Conservation (phyloP, 2,113 vertebrate genomes). For the Synchiropus splendidus region DNA sequence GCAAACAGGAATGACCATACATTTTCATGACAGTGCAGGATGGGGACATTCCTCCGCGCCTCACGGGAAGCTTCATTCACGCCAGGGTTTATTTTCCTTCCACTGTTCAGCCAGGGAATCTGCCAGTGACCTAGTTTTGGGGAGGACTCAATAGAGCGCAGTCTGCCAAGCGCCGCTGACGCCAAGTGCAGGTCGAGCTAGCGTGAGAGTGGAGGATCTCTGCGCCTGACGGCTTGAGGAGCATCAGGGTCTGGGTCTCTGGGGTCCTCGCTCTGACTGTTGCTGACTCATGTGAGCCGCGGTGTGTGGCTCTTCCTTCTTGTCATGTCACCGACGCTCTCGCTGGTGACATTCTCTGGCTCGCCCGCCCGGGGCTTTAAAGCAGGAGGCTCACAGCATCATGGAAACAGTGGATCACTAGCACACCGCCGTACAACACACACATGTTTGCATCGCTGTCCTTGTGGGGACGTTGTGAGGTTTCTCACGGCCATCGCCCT, state of each 20-base stretch:
- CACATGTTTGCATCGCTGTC: no score
- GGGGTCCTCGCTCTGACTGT: slow-evolving; percentile 13
- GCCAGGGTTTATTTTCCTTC: no score
- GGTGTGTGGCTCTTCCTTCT: no score
- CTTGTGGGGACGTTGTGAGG: no score
- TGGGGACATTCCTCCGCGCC: slow-evolving; percentile 23
- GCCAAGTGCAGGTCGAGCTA: slow-evolving; percentile 38
- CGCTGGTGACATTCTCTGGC: slow-evolving; percentile 27
- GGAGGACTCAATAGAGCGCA: slow-evolving; percentile 52
- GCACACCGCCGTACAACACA: slow-evolving; percentile 31
- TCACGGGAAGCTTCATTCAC: slow-evolving; percentile 36
- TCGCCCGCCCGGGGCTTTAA: slow-evolving; percentile 20
- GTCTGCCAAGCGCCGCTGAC: slow-evolving; percentile 38
- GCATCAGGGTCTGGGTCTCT: slow-evolving; percentile 1
- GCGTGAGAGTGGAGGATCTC: slow-evolving; percentile 29
- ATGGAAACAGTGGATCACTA: slow-evolving; percentile 70
- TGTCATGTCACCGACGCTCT: no score
- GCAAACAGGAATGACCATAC: slow-evolving; percentile 12
- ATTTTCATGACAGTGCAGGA: slow-evolving; percentile 21
- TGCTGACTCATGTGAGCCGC: slow-evolving; percentile 2
- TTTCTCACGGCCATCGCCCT: no score
- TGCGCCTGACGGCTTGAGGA: no score
- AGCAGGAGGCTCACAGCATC: slow-evolving; percentile 43
- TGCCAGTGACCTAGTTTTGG: slow-evolving; percentile 53
- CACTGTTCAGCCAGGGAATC: no score